These are phyloP conservation scores for Xestia ashworthii DNA, from an alignment of 2,888 invertebrate genomes.

Conservation along the genomic window DNA sequence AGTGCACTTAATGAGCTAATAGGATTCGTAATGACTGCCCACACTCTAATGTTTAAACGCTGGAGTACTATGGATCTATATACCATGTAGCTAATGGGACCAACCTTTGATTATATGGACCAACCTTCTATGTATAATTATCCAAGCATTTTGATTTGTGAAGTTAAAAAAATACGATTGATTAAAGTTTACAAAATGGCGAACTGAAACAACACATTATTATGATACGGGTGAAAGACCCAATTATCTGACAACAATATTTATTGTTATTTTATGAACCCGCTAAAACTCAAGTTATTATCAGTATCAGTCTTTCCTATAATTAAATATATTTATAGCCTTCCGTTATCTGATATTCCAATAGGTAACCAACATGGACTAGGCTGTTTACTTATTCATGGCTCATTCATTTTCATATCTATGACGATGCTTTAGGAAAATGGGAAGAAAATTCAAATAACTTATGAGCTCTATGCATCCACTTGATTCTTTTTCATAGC, in stretches of 20 bases:
- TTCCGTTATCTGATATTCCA: conserved; percentile 7
- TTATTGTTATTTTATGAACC: conserved; percentile 13
- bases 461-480: not conserved
- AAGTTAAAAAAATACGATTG: not conserved
- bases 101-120: too few species aligned
- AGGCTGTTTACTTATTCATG: conserved; percentile 9
- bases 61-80: not conserved
- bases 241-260: conserved; percentile 22
- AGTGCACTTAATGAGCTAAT: conserved; percentile 3
- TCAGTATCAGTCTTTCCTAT: not conserved
- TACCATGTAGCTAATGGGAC: too few species aligned
- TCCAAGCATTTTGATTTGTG: not conserved
- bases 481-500: not conserved
- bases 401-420: conserved; percentile 17
- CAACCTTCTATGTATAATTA: not conserved
- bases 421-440: not conserved
- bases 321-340: not conserved
- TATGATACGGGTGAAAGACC: conserved; percentile 22
- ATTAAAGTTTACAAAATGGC: not conserved
- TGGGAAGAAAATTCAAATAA: conserved; percentile 20
- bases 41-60: not conserved
- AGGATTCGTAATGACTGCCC: conserved; percentile 1
- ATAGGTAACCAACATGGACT: not conserved
- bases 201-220: not conserved
- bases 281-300: conserved; percentile 17